phyloP scores from a whole-genome alignment of 2,888 invertebrate genomes.

The Volucella inanis region DNA sequence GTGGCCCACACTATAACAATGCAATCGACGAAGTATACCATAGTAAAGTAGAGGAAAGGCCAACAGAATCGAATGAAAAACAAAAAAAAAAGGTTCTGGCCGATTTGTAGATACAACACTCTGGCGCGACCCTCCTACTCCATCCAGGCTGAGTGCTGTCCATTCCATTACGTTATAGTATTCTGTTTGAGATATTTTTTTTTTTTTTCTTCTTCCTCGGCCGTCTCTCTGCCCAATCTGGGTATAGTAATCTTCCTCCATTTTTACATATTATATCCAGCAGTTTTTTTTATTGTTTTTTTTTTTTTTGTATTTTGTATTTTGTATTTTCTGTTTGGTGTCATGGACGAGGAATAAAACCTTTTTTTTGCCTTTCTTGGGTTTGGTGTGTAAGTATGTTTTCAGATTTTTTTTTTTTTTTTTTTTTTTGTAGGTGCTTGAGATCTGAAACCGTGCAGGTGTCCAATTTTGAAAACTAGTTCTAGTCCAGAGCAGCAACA shows the following conservation, averaged over 20 bases:
- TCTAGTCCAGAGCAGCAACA: constrained; percentile 60
- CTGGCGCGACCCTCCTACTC: constrained; percentile 60
- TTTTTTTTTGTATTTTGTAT: too few relatives aligned
- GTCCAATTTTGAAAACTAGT: constrained; percentile 75
- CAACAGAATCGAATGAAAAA: constrained; percentile 11
- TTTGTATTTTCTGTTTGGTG: constrained; percentile 38
- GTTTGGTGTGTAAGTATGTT: constrained; percentile 46
- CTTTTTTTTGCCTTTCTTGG: constrained; percentile 66
- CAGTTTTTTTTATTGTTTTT: constrained; percentile 32
- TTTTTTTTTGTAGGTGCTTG: constrained; percentile 63
- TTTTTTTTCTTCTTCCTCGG: constrained; percentile 5
- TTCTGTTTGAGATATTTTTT: constrained; percentile 51
- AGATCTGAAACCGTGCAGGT: constrained; percentile 75
- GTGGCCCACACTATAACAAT: constrained; percentile 52
- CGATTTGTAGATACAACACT: constrained; percentile 55
- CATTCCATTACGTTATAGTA: constrained; percentile 55
- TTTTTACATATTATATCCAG: constrained; percentile 62
- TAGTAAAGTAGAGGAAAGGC: constrained; percentile 24
- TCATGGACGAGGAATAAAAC: constrained; percentile 54
- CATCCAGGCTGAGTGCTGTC: constrained; percentile 27
- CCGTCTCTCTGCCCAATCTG: not conserved
- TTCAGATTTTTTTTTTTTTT: constrained; percentile 31
- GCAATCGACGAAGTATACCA: constrained; percentile 34
- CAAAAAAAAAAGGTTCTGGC: constrained; percentile 67
- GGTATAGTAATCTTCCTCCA: constrained; percentile 51